Conservation (phyloP, 2,888 invertebrate genomes). For the Tenthredo distinguenda region DNA sequence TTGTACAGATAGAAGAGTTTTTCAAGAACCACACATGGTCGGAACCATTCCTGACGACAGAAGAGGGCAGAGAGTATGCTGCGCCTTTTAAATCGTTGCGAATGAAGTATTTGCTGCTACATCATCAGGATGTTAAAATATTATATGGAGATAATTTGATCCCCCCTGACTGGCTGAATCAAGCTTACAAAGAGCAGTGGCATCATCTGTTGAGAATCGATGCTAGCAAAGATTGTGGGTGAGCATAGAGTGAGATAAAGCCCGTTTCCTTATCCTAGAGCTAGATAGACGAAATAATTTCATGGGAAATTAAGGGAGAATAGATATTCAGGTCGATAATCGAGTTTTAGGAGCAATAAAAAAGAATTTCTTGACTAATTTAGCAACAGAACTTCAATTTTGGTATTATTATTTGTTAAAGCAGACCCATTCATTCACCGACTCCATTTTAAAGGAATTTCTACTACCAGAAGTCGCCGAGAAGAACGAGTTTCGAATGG, state of each 20-base stretch:
- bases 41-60: constrained; percentile 81
- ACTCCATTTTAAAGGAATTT: constrained; percentile 44
- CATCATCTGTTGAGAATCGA: constrained; percentile 84
- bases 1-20: constrained; percentile 70
- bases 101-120: constrained; percentile 85
- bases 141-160: constrained; percentile 85
- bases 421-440: constrained; percentile 44
- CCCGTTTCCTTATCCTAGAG: neutral
- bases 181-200: constrained; percentile 85
- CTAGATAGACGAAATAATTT: neutral
- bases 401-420: constrained; percentile 38
- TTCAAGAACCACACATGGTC: constrained; percentile 72
- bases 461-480: neutral
- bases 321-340: neutral
- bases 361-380: neutral
- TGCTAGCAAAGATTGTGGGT: constrained; percentile 86
- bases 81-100: constrained; percentile 83
- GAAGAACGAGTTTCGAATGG: constrained; percentile 20
- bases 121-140: constrained; percentile 85
- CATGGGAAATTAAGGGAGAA: neutral
- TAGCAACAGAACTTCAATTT: neutral
- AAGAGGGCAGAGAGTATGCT: constrained; percentile 82
- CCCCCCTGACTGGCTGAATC: constrained; percentile 84
- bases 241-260: constrained; percentile 62
- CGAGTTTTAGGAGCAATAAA: neutral